Base-by-base conservation (phyloP, 2,797 vertebrate genomes). In the Echeneis naucrates region DNA sequence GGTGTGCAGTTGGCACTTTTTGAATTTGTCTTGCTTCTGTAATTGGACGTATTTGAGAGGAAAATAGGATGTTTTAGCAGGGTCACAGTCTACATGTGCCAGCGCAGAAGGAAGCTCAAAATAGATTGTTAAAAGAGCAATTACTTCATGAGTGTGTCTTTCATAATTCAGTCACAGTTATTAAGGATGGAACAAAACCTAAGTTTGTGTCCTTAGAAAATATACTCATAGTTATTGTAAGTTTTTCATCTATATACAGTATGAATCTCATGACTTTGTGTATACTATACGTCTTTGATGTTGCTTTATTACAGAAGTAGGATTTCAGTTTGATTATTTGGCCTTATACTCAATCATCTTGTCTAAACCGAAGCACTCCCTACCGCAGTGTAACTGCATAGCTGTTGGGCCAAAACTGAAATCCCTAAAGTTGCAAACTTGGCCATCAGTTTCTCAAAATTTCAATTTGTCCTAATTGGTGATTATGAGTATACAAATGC, bases 61-160 rank as follows among this genome's bases (percentile, higher is more conserved):
- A 55, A 67, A 69, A 77, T 44, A 24, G 44, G 58, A 76, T 68
- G n/a, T 61, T 78, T 77, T 86, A 70, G 68, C 78, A 52, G 57
- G 63, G 53, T n/a, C n/a, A 21, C 40, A 4, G 23, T 19, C n/a
- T 64, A 51, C 35, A 16, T 26, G 16, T 44, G 69, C 68, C 60
- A 37, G 38, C 33, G 52, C 33, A 56, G 42, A 21, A 59, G 53
- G 33, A 42, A 68, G 26, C 58, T 53, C 50, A 9, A 57, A 45
- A 44, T 65, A 26, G n/a, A 40, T 27, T 27, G 38, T 40, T 55
- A 27, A 30, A 50, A 55, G 14, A 56, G 24, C 27, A 57, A 17
- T 62, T 58, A 68, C 58, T 12, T 48, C 23, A 52, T 32, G 24
- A 26, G 4, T 54, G 38, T 79, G 53, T 21, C 26, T 35, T 50